Base-by-base conservation (phyloP, 2,113 vertebrate genomes). In the Chitala chitala region DNA sequence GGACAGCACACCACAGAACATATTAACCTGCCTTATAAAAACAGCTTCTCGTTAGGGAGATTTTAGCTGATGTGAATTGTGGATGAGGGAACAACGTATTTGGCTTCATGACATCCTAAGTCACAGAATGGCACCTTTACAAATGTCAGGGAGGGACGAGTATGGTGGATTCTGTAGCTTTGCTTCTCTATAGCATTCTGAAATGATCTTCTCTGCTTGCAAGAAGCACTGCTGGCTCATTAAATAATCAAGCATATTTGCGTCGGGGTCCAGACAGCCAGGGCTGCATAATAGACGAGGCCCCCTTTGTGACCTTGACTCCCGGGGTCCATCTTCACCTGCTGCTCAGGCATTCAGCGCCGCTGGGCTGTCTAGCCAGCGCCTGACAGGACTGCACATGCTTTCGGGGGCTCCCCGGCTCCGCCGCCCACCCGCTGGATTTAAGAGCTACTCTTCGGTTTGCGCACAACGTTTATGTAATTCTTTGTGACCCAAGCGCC, bases 251-350 rank as follows among this genome's bases (percentile, higher is more conserved):
- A 89, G 87, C 84, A 85, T 76, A 42, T 71, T 77, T 75, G 75
- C 77, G 78, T 76, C 76, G 65, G 36, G 51, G 33, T 51, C 77
- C 81, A 83, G 83, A 84, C 81, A 80, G 82, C 77, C 55, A 66
- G 73, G 55, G 76, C 81, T 76, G 78, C 77, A 81, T 78, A 74
- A 76, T 82, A 74, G 79, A 78, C 69, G 75, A 78, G 73, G 66
- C 33, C 78, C 64, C 82, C 77, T 80, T 87, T 84, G 84, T 92
- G 90, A 91, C 93, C 92, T 93, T 92, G 92, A 91, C 89, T 90
- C 84, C 78, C 80, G 77, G 77, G 85, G 75, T 88, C 82, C 79
- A 70, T 81, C 82, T 83, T 88, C 89, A 87, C 89, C 90, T 84
- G 84, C 86, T 82, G 84, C 79, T 87, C 82, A 90, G 82, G 79